phyloP scores from a whole-genome alignment of 2,113 vertebrate species.

The Sitta europaea region DNA sequence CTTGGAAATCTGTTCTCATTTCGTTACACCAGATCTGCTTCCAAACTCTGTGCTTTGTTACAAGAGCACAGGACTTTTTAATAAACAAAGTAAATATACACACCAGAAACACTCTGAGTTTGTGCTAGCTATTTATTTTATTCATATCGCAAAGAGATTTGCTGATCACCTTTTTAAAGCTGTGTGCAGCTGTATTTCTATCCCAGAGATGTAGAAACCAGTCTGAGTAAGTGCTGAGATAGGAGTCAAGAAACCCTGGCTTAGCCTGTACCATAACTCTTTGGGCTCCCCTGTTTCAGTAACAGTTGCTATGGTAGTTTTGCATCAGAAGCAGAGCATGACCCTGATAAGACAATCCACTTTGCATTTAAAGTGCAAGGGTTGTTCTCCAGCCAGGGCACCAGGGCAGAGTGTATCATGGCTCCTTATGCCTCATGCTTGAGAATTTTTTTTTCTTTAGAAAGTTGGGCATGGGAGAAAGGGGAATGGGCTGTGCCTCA shows the following conservation, averaged over 20 bases:
- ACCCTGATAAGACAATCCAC: not conserved
- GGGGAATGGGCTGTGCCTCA: not conserved
- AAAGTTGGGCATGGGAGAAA: not conserved
- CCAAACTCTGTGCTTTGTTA: not conserved
- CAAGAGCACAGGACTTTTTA: not conserved
- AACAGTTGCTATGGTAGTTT: not conserved
- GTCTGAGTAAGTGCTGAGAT: not conserved
- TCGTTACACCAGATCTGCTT: not conserved
- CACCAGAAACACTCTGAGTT: not conserved
- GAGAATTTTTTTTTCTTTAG: not conserved
- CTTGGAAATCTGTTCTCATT: conserved; percentile 37
- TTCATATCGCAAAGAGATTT: conserved; percentile 26
- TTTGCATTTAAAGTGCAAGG: not conserved
- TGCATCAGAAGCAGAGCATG: not conserved
- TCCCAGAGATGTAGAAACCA: not conserved
- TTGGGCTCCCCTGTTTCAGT: not conserved
- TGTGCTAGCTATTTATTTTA: conserved; percentile 40
- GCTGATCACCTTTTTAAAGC: conserved; percentile 18
- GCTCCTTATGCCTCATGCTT: not conserved
- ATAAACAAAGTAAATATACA: conserved; percentile 35
- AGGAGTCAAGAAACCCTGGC: not conserved
- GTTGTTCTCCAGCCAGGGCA: not conserved
- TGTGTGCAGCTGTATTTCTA: not conserved
- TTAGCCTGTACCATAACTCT: not conserved
- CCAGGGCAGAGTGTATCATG: not conserved